Conservation (phyloP, 2,888 invertebrate genomes). For the Meteorus cinctellus region DNA sequence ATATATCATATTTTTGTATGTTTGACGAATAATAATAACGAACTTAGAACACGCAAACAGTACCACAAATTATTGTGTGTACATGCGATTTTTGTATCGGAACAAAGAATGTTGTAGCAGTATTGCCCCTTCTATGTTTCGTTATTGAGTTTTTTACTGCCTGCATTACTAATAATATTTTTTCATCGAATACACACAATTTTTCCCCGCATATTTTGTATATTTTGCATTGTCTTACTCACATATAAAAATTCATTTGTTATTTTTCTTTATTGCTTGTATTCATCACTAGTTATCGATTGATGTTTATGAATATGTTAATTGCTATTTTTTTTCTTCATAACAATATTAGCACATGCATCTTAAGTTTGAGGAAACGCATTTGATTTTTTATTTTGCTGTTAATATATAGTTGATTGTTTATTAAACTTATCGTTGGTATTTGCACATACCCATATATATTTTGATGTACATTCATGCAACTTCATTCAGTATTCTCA, state of each 20-base stretch:
- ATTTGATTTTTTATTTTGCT: constrained; percentile 56
- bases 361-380: background rate
- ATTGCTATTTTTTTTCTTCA: constrained; percentile 63
- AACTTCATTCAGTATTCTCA: constrained; percentile 21
- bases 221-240: constrained; percentile 15
- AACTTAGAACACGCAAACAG: background rate
- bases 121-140: background rate
- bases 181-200: background rate
- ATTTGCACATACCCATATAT: constrained; percentile 72
- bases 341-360: constrained; percentile 48
- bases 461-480: constrained; percentile 76
- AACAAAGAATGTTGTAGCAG: background rate
- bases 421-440: constrained; percentile 60
- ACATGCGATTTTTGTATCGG: background rate
- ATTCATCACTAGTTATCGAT: constrained; percentile 41
- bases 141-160: background rate
- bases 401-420: constrained; percentile 59
- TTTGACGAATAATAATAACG: background rate
- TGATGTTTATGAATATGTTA: constrained; percentile 58
- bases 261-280: constrained; percentile 33
- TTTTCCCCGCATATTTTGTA: no score
- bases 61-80: background rate
- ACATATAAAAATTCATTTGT: constrained; percentile 18
- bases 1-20: background rate
- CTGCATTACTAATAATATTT: background rate